These are phyloP conservation scores for Tapirus indicus DNA, from an alignment of 2,797 vertebrate genomes.

Conservation along the genomic window DNA sequence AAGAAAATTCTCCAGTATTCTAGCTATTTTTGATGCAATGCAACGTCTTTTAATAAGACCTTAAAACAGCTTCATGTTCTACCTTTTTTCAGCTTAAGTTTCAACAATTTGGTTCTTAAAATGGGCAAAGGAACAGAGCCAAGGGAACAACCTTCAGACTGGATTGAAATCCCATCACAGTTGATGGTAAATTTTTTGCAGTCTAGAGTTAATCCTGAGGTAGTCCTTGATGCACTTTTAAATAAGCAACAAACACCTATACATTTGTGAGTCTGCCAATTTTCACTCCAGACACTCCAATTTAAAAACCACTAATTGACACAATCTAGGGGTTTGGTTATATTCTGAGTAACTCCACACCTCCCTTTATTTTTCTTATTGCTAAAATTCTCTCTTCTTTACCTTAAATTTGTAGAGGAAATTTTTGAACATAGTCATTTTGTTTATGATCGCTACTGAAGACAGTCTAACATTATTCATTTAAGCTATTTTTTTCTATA, in stretches of 20 bases:
- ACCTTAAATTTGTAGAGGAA: not conserved
- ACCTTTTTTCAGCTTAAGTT: not conserved
- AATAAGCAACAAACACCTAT: conserved; percentile 78
- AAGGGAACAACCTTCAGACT: not conserved
- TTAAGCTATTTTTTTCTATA: not conserved
- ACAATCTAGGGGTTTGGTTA: conserved; percentile 51
- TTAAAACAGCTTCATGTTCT: conserved; percentile 34
- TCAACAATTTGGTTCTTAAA: conserved; percentile 37
- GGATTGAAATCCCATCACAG: conserved; percentile 40
- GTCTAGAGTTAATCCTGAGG: conserved; percentile 77
- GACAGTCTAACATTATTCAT: not conserved
- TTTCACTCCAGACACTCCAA: conserved; percentile 27
- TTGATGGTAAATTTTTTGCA: conserved; percentile 67
- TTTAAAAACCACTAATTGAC: conserved; percentile 81
- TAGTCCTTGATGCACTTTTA: conserved; percentile 81
- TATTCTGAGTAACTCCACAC: not conserved
- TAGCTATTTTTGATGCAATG: not conserved
- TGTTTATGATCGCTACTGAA: not conserved
- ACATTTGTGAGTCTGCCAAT: conserved; percentile 78
- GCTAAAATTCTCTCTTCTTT: not conserved
- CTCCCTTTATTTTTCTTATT: not conserved
- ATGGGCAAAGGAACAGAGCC: not conserved
- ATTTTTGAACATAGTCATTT: not conserved
- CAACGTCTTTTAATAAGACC: not conserved
- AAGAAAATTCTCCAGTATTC: not conserved